Evolutionary conservation across 1,140 invertebrate species (phyloP).

Genomic region (Tribolium madens): DNA sequence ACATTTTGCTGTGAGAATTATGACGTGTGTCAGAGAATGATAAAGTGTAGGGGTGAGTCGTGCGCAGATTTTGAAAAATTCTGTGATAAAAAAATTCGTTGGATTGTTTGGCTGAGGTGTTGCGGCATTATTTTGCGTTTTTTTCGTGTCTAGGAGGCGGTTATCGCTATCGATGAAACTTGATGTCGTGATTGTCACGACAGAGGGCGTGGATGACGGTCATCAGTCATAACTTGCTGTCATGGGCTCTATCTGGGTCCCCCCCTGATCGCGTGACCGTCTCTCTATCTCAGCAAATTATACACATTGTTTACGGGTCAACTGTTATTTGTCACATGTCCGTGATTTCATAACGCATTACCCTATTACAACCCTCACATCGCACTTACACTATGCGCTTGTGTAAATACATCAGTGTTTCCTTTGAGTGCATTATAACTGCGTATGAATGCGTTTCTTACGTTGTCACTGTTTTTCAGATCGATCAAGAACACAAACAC

Average conservation of each 20-base stretch:
- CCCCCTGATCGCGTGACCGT: slow-evolving; percentile 55
- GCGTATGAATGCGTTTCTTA: background rate
- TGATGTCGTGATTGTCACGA: slow-evolving; percentile 61
- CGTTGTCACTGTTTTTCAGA: background rate
- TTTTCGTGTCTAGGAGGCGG: slow-evolving; percentile 13
- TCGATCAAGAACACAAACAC: too few relatives aligned
- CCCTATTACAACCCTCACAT: slow-evolving; percentile 42
- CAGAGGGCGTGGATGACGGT: slow-evolving; percentile 63
- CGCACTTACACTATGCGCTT: slow-evolving; percentile 7
- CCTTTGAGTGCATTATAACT: background rate
- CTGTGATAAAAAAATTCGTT: background rate
- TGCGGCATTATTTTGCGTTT: slow-evolving; percentile 30
- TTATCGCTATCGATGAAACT: slow-evolving; percentile 33
- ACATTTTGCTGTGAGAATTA: slow-evolving; percentile 44
- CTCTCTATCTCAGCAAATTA: slow-evolving; percentile 61
- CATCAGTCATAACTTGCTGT: slow-evolving; percentile 62
- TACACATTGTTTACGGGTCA: slow-evolving; percentile 63
- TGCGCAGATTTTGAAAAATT: too few relatives aligned
- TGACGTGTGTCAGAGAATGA: slow-evolving; percentile 45
- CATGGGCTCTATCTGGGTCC: slow-evolving; percentile 37
- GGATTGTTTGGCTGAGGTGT: background rate
- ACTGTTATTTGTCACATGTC: slow-evolving; percentile 63
- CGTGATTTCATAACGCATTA: slow-evolving; percentile 63
- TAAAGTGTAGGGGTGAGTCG: too few relatives aligned
- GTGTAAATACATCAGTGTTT: background rate